Percentiles rank a stretch among this genome's conserved stretches.
phyloP scores from a whole-genome alignment of 1,140 invertebrate genomes.

The Tetragnatha versicolor region DNA sequence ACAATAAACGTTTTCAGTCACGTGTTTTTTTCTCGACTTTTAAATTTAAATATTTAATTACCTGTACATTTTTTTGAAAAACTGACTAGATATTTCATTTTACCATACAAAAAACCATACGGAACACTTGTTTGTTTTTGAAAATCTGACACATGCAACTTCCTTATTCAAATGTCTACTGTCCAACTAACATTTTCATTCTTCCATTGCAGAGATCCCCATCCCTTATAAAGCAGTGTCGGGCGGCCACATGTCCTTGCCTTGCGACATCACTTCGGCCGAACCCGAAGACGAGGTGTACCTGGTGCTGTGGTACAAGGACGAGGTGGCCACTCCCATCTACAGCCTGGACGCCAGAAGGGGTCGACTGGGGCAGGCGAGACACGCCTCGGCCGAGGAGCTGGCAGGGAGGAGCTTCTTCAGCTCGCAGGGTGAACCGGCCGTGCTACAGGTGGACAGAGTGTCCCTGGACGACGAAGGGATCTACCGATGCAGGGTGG shows the following conservation, averaged over 20 bases:
- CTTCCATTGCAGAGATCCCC: conserved; percentile 35
- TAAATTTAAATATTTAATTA: too few relatives aligned
- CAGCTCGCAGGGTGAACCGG: conserved; percentile 33
- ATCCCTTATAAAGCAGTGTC: conserved; percentile 41
- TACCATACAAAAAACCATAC: too few relatives aligned
- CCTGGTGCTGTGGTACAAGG: conserved; percentile 90
- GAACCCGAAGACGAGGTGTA: conserved; percentile 82
- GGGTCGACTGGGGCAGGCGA: conserved; percentile 43
- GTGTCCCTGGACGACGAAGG: conserved; percentile 71
- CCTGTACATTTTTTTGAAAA: too few relatives aligned
- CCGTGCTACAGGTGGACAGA: conserved; percentile 46
- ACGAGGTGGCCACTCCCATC: conserved; percentile 68
- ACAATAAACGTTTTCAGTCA: too few relatives aligned
- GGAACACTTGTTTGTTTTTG: too few relatives aligned
- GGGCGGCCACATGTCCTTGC: conserved; percentile 71
- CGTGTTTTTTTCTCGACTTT: too few relatives aligned
- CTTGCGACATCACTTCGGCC: conserved; percentile 80
- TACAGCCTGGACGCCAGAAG: conserved; percentile 59
- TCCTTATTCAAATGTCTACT: too few relatives aligned
- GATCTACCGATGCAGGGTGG: conserved; percentile 84
- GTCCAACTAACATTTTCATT: not conserved
- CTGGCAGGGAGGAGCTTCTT: conserved; percentile 47
- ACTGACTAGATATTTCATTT: too few relatives aligned
- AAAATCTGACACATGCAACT: too few relatives aligned
- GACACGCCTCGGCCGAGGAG: conserved; percentile 47